These are phyloP conservation scores for Bryconaethiops microstoma DNA, from an alignment of 2,797 vertebrate genomes.

Conservation along the genomic window DNA sequence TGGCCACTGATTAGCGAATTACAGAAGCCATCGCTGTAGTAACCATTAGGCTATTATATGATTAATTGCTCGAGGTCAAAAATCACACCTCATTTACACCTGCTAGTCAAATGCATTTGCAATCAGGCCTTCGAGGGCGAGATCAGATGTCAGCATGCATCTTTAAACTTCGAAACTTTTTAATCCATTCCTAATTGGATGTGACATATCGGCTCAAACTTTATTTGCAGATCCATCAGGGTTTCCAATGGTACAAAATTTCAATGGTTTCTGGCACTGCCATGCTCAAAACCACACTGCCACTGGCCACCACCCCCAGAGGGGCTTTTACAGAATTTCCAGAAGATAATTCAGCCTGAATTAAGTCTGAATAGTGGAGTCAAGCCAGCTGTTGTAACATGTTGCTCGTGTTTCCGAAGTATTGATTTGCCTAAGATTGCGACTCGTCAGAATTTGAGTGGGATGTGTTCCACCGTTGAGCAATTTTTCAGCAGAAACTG, in stretches of 20 bases:
- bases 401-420: not conserved
- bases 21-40: slow-evolving; percentile 18
- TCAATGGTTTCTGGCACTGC: not conserved
- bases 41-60: slow-evolving; percentile 32
- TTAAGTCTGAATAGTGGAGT: not conserved
- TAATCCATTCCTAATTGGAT: not conserved
- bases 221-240: not conserved
- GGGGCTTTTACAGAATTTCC: not conserved
- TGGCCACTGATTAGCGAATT: slow-evolving; percentile 48
- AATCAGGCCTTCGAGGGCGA: not conserved
- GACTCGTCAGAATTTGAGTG: not conserved
- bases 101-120: not conserved
- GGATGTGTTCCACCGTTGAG: not conserved
- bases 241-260: not conserved
- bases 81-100: slow-evolving; percentile 4
- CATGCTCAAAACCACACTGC: no score
- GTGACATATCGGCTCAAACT: not conserved
- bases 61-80: slow-evolving; percentile 29
- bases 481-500: no score
- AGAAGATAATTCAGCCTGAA: not conserved
- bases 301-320: not conserved
- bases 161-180: not conserved
- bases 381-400: not conserved
- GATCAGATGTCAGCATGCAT: not conserved
- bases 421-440: slow-evolving; percentile 15